Conservation (phyloP, 2,888 invertebrate species). For the Bunonema sp. region DNA sequence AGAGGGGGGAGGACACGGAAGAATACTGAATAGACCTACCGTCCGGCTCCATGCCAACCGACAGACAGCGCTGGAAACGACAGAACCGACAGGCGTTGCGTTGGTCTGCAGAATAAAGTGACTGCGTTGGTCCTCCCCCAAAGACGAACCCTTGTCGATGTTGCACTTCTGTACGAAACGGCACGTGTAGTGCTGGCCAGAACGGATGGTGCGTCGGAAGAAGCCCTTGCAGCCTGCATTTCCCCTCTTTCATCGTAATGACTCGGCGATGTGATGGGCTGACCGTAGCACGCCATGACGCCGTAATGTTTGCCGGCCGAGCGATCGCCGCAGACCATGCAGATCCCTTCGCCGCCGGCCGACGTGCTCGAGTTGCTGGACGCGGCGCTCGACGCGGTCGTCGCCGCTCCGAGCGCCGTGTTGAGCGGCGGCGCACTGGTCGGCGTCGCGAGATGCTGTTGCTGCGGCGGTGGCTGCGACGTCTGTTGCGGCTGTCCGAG, state of each 20-base stretch:
- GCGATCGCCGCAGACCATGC: slow-evolving; percentile 12
- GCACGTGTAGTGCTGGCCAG: slow-evolving; percentile 16
- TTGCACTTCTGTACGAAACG: slow-evolving; percentile 15
- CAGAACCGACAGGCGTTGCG: slow-evolving; percentile 38
- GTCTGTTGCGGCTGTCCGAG: no score
- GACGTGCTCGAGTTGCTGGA: no score
- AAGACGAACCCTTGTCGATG: slow-evolving; percentile 12
- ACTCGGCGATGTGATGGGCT: no score
- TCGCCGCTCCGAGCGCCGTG: no score
- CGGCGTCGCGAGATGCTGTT: no score
- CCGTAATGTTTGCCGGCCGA: slow-evolving; percentile 19
- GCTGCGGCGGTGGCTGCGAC: no score
- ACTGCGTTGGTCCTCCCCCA: background rate
- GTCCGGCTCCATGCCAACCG: slow-evolving; percentile 40
- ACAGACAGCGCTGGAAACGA: slow-evolving; percentile 36
- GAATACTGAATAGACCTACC: slow-evolving; percentile 8
- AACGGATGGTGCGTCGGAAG: slow-evolving; percentile 19
- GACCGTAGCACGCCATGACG: slow-evolving; percentile 18
- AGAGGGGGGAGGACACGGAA: no score
- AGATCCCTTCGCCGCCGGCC: no score
- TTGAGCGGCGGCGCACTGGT: no score
- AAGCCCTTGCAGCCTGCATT: no score
- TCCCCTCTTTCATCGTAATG: no score
- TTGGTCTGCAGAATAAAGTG: slow-evolving; percentile 18
- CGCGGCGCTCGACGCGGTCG: no score